Evolutionary conservation across 1,140 invertebrate genomes (phyloP), one percentile per base, ranked within the genome.

Genomic region (Drepana arcuata): DNA sequence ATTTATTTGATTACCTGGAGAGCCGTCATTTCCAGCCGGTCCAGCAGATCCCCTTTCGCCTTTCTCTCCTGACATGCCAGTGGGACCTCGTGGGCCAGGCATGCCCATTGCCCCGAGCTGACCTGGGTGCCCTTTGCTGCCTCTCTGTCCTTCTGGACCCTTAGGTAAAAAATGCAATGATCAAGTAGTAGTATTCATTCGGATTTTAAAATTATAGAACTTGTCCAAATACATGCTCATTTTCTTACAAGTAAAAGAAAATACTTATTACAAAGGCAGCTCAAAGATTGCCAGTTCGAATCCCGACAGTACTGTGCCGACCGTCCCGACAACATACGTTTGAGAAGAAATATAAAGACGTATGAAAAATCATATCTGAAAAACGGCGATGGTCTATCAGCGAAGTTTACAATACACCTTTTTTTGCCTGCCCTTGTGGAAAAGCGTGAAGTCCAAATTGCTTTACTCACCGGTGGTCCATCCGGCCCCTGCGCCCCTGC

Each of bases 41-140:
- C 91, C 90, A 21, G 54, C 25, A 7, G 81, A 71, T 15, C 92
- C 91, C 42, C 90, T 80, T 60, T 93, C 91, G 38, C 92, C 92
- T 74, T 93, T 93, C 33, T 88, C 86, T 24, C 92, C 92, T 31
- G 87, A 46, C 2, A 84, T 52, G 14, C 92, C 92, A 15, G 86
- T 77, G 30, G 77, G 58, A 21, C 92, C 92, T 60, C 90, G 70
- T 23, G 86, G 67, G 28, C 92, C 92, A 16, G 91, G 91, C 16
- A 93, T 59, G 28, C 92, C 92, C 53, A 93, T 84, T 37, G 92
- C 81, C 34, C 93, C 92, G 16, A 89, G 83, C 6, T 87, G 83
- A 36, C 93, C 93, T 38, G 87, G 81, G 64, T 91, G 90, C 29
- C 92, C 93, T 83, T 91, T 93, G 26, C 87, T 86, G 38, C 93